Base-by-base conservation (phyloP, 2,888 invertebrate species). In the Scaptomyza cyrtandrae region DNA sequence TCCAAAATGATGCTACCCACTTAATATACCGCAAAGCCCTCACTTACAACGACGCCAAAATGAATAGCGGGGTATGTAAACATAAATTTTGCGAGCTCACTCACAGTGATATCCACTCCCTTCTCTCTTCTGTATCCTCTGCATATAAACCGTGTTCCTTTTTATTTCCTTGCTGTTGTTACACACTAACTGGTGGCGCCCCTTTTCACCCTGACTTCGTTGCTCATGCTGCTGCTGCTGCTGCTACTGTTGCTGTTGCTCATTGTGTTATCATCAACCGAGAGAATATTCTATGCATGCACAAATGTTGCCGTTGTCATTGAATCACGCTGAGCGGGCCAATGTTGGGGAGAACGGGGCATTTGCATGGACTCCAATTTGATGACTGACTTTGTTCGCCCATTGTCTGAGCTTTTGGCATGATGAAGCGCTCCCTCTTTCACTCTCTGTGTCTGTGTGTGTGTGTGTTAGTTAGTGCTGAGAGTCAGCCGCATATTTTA, bases 281-380 rank as follows among this genome's bases (percentile, higher is more conserved):
- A 72, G 55, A 72, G 84, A 77, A 86, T 86, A 88, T 89, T 88
- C 85, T 89, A 88, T 89, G 85, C 85, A 89, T 89, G 89, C 89
- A 80, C 86, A 89, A 84, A 83, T 88, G 82, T 88, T 83, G 89
- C 83, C 81, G 83, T 88, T 83, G 83, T 83, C 87, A 88, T 88
- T 88, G 89, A 88, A 83, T 83, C 89, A 83, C 69, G 80, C 68
- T 74, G 85, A 70, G 70, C 9, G 9, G 49, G 13, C 2, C 7
- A 1, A 11, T 0, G 10, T 4, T 3, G 11, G 9, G 11, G 7
- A 2, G 13, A 9, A 9, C 6, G 44, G 13, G 27, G 57, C 61
- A 70, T 63, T 76, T 70, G 80, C 75, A 78, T 75, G 75, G 70
- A 75, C 79, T 75, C 19, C 79, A 58, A 24, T 78, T 76, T 79